Percentiles rank a stretch among this genome's conserved stretches.
These are phyloP conservation scores for Trichechus manatus DNA, from an alignment of 2,113 vertebrate genomes.

Conservation along the genomic window DNA sequence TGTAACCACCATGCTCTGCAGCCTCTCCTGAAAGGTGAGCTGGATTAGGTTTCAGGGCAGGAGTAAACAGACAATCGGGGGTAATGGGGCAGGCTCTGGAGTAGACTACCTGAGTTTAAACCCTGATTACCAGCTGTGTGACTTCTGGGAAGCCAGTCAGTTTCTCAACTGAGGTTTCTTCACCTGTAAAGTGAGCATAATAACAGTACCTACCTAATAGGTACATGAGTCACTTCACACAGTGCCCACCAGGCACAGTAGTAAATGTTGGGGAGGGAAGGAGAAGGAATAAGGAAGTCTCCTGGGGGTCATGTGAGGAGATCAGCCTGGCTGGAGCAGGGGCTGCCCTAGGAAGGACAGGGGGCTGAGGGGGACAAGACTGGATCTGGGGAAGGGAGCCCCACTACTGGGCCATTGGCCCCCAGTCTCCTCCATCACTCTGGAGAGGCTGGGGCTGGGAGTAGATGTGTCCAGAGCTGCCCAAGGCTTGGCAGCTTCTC, in stretches of 20 bases:
- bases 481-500: not conserved
- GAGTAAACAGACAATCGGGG: not conserved
- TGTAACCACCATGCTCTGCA: not conserved
- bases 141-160: not conserved
- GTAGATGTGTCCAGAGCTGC: not conserved
- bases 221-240: constrained; percentile 2
- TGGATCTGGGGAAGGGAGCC: no score
- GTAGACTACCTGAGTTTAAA: not conserved
- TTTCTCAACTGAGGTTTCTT: constrained; percentile 18
- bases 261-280: not conserved
- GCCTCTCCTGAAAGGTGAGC: fast-evolving
- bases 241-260: fast-evolving
- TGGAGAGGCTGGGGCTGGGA: not conserved
- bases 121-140: not conserved
- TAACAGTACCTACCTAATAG: not conserved
- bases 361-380: not conserved
- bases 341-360: not conserved
- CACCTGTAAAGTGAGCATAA: not conserved
- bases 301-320: not conserved
- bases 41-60: not conserved
- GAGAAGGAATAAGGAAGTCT: not conserved
- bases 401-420: not conserved
- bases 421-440: not conserved
- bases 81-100: not conserved
- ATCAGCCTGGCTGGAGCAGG: not conserved